These are phyloP conservation scores for Donacobius atricapilla DNA, from an alignment of 2,113 vertebrate species.

Conservation along the genomic window DNA sequence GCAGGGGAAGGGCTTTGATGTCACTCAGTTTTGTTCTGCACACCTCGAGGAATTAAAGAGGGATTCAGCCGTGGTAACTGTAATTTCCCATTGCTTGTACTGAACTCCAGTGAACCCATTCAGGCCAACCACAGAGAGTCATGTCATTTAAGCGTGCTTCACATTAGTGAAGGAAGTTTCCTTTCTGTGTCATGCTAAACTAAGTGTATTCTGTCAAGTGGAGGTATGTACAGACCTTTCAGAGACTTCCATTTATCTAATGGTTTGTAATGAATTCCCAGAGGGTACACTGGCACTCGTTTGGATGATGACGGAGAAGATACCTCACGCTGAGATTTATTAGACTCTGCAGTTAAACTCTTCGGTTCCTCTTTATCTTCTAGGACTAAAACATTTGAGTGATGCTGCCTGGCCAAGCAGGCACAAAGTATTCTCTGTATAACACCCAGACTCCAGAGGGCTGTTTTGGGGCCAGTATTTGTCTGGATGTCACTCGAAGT, in stretches of 20 bases:
- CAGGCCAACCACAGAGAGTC: constrained; percentile 67
- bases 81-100: constrained; percentile 66
- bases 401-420: constrained; percentile 69
- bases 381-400: constrained; percentile 74
- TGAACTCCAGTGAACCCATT: constrained; percentile 65
- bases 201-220: constrained; percentile 72
- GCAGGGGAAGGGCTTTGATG: constrained; percentile 73
- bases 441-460: constrained; percentile 68
- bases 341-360: constrained; percentile 72
- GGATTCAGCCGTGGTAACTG: constrained; percentile 67
- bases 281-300: constrained; percentile 65
- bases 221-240: constrained; percentile 66
- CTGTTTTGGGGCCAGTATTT: constrained; percentile 73
- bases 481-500: constrained; percentile 74
- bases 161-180: constrained; percentile 67
- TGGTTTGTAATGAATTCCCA: constrained; percentile 67
- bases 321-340: constrained; percentile 71
- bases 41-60: constrained; percentile 71
- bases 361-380: constrained; percentile 70
- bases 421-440: constrained; percentile 73
- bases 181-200: constrained; percentile 73
- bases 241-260: constrained; percentile 65
- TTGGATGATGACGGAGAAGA: constrained; percentile 69
- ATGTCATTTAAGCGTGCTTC: constrained; percentile 66
- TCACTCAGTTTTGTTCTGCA: constrained; percentile 72